A percentile compares a stretch with the other conserved stretches of the same genome.
These are phyloP conservation scores for Crocallis elinguaria DNA, from an alignment of 2,888 invertebrate species.

Conservation along the genomic window DNA sequence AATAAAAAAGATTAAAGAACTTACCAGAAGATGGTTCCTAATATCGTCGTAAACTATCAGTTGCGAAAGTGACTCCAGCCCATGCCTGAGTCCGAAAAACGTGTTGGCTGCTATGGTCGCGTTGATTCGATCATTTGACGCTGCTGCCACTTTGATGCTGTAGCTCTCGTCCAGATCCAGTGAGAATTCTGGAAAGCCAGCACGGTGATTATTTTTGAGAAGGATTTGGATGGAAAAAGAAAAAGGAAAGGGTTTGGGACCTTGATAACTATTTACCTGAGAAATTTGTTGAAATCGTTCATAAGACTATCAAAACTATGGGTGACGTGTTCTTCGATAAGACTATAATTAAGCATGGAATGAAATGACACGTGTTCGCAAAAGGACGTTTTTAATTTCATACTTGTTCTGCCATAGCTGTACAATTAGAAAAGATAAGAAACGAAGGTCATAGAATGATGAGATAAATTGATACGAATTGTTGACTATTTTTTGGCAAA, in stretches of 20 bases:
- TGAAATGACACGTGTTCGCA: neutral
- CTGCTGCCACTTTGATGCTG: conserved; percentile 66
- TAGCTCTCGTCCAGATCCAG: conserved; percentile 86
- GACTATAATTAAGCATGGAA: no score
- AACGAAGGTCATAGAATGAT: neutral
- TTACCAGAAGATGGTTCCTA: conserved; percentile 82
- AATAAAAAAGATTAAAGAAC: no score
- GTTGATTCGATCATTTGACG: conserved; percentile 75
- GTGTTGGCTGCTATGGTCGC: conserved; percentile 83
- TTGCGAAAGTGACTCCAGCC: conserved; percentile 88
- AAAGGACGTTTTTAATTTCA: conserved; percentile 11
- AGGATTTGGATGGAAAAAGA: no score
- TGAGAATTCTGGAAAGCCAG: conserved; percentile 72
- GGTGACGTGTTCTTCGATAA: no score
- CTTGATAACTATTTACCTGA: no score
- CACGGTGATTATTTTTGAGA: no score
- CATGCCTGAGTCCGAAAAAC: conserved; percentile 89
- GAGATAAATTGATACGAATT: neutral
- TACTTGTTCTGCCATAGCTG: neutral
- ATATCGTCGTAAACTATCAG: conserved; percentile 88
- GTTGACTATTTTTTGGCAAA: no score
- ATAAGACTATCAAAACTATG: no score
- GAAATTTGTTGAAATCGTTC: no score
- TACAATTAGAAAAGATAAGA: conserved; percentile 1
- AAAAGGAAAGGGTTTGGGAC: no score